A percentile compares a stretch with the other conserved stretches of the same genome.
Evolutionary conservation across 2,888 invertebrate genomes (phyloP).

Genomic region (Yponomeuta evonymella): DNA sequence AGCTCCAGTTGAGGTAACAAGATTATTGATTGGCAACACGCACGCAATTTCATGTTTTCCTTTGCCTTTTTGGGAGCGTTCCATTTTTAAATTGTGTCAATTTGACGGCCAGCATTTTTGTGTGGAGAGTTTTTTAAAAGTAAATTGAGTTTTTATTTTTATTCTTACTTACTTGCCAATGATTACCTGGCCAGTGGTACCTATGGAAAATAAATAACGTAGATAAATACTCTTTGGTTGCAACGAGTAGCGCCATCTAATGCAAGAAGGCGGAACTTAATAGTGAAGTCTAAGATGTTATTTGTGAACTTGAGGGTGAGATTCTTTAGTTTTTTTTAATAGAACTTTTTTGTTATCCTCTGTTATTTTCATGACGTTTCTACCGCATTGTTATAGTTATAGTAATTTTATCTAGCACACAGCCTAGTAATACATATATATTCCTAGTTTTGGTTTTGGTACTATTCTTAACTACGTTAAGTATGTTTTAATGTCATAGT

Average conservation of each 20-base stretch:
- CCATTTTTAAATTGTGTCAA: background rate
- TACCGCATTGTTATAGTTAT: no score
- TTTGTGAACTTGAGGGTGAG: no score
- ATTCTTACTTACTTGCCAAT: background rate
- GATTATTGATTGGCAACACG: conserved; percentile 12
- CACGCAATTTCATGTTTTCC: conserved; percentile 10
- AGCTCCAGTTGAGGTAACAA: conserved; percentile 34
- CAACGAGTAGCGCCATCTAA: background rate
- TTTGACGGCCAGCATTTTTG: background rate
- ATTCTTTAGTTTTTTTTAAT: no score
- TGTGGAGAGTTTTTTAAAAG: background rate
- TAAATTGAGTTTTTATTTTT: background rate
- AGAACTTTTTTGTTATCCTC: no score
- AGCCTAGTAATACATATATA: no score
- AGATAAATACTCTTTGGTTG: background rate
- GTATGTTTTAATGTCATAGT: no score
- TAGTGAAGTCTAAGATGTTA: background rate
- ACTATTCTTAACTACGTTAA: no score
- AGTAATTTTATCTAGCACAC: no score
- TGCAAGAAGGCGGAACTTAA: background rate
- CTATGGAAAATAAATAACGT: no score
- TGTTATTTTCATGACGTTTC: no score
- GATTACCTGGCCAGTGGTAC: no score
- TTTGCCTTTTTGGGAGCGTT: background rate
- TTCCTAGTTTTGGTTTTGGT: no score